phyloP scores from a whole-genome alignment of 1,140 invertebrate genomes.

The Hetaerina americana region DNA sequence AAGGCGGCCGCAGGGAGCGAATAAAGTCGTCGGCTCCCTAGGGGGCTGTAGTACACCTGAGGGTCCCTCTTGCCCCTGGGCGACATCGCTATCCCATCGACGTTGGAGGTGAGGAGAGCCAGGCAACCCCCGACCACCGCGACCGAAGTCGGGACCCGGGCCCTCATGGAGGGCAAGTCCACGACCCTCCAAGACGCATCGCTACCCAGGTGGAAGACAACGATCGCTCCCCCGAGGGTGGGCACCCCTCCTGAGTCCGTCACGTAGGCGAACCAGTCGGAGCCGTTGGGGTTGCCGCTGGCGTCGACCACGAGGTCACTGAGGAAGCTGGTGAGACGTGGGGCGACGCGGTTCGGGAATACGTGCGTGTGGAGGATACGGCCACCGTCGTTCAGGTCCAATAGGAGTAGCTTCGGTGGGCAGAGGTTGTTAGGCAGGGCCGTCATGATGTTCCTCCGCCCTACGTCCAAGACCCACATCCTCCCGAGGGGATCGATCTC shows the following conservation, averaged over 20 bases:
- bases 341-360: neutral
- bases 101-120: neutral
- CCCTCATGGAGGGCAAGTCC: neutral
- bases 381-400: neutral
- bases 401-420: neutral
- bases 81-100: conserved; percentile 4
- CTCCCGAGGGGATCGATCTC: conserved; percentile 3
- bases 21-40: neutral
- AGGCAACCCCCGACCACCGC: neutral
- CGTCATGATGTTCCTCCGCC: neutral
- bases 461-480: conserved; percentile 6
- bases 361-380: neutral
- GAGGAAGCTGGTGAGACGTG: neutral
- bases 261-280: neutral
- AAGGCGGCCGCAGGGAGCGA: neutral
- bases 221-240: neutral
- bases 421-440: neutral
- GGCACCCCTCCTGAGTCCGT: neutral
- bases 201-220: neutral
- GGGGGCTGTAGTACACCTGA: neutral
- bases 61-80: neutral
- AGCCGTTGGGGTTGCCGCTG: neutral
- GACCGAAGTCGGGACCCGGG: neutral
- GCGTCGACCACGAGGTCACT: conserved; percentile 1
- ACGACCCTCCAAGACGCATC: conserved; percentile 1